phyloP scores from a whole-genome alignment of 2,797 vertebrate species.

The Molothrus ater region DNA sequence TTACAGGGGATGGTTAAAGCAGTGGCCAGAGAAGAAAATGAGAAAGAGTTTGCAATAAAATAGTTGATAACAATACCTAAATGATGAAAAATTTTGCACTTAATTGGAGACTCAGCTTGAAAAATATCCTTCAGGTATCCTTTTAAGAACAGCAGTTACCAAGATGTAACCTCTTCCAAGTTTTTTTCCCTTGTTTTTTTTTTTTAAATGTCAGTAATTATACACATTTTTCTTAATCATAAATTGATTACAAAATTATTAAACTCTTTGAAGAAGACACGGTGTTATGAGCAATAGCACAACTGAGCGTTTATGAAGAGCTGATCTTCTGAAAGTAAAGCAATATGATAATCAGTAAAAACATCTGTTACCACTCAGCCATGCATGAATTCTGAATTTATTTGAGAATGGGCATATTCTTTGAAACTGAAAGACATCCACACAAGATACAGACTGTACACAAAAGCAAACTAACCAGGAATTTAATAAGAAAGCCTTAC shows the following conservation, averaged over 20 bases:
- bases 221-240: neutral
- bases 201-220: neutral
- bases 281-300: neutral
- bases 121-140: neutral
- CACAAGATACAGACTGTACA: neutral
- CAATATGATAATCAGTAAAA: neutral
- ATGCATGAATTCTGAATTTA: neutral
- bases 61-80: neutral
- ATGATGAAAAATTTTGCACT: neutral
- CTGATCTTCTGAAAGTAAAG: conserved; percentile 1
- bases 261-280: neutral
- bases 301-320: neutral
- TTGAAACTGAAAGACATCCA: neutral
- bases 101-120: neutral
- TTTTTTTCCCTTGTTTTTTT: rapidly evolving
- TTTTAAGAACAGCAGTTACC: neutral
- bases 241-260: conserved; percentile 1
- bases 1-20: neutral
- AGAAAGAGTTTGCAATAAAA: neutral
- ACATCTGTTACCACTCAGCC: neutral
- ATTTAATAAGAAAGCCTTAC: neutral
- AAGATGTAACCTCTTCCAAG: neutral
- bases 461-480: neutral
- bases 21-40: neutral
- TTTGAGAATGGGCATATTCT: neutral